Evolutionary conservation across 2,797 vertebrate species (phyloP).

Genomic region (Echiichthys vipera): DNA sequence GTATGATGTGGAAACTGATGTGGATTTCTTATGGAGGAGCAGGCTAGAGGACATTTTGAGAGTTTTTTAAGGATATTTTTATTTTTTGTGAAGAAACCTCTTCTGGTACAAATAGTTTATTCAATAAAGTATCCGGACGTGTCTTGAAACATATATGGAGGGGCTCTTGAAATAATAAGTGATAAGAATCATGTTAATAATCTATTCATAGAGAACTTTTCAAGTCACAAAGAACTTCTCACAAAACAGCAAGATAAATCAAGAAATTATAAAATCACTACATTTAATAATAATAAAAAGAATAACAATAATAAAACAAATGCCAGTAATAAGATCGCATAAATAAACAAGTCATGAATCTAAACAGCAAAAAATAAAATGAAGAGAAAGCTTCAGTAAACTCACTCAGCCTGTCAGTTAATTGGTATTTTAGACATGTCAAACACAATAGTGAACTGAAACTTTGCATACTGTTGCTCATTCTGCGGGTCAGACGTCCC

Average conservation of each 20-base stretch:
- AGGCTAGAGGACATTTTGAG: neutral
- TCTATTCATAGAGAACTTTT: neutral
- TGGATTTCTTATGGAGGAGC: neutral
- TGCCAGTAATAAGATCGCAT: too few relatives aligned
- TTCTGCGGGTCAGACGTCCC: slow-evolving; percentile 56
- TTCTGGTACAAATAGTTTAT: neutral
- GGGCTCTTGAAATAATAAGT: neutral
- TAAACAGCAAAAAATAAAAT: neutral
- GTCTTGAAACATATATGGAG: neutral
- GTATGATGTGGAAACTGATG: neutral
- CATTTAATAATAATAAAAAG: neutral
- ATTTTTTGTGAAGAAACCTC: neutral
- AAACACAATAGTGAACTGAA: slow-evolving; percentile 56
- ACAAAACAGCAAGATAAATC: neutral
- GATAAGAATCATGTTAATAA: neutral
- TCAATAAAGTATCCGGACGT: neutral
- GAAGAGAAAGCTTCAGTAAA: neutral
- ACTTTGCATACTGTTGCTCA: slow-evolving; percentile 48
- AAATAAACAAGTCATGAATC: too few relatives aligned
- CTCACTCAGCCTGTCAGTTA: neutral
- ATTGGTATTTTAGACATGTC: slow-evolving; percentile 36
- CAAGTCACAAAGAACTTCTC: neutral
- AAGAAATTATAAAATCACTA: neutral
- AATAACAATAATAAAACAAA: too few relatives aligned
- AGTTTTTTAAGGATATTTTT: neutral